phyloP scores from a whole-genome alignment of 2,113 vertebrate genomes.

The Chauna torquata region DNA sequence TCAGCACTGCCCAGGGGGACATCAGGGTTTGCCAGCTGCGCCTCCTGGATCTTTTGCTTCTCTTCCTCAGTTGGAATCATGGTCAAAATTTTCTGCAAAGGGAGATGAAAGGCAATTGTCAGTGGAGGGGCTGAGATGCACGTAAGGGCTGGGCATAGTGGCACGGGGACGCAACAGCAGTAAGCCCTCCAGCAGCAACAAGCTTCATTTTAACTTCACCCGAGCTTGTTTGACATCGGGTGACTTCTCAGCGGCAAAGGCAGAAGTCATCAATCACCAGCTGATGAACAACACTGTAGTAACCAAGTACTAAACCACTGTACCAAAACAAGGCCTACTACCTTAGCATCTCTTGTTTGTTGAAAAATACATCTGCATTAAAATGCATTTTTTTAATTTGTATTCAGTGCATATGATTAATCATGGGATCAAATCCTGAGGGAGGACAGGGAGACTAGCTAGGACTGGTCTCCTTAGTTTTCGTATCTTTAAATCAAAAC shows the following conservation, averaged over 20 bases:
- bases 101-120: neutral
- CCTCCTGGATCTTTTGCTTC: conserved; percentile 97
- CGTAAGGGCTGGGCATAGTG: neutral
- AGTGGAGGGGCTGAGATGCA: rapidly evolving
- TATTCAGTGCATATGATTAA: neutral
- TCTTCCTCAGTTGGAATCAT: conserved; percentile 98
- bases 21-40: conserved; percentile 91
- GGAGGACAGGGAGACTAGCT: neutral
- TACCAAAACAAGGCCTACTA: neutral
- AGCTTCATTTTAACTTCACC: neutral
- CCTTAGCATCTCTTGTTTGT: neutral
- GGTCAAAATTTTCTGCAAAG: conserved; percentile 92
- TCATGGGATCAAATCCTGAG: neutral
- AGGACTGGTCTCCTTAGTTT: neutral
- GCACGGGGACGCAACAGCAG: neutral
- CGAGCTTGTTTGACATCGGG: neutral
- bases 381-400: neutral
- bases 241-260: neutral
- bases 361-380: neutral
- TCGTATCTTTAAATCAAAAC: neutral
- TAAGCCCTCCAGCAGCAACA: neutral
- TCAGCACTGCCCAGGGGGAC: conserved; percentile 92
- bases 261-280: neutral
- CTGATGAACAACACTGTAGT: neutral
- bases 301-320: neutral